Evolutionary conservation across 2,888 invertebrate genomes (phyloP).

Genomic region (Watsonalla cultraria): DNA sequence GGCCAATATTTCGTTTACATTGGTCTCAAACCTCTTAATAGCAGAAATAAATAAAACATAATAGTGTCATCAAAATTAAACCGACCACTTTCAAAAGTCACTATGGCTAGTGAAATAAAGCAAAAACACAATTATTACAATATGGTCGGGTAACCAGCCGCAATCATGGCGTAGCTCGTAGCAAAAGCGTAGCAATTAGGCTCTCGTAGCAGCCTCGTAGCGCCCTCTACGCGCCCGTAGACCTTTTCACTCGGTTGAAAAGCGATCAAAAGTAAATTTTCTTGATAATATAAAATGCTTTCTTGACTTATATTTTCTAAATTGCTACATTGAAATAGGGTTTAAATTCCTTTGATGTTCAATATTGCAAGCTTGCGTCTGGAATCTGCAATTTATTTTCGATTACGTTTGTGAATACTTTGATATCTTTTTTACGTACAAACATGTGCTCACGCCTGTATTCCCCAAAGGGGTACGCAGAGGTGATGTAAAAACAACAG

Average conservation of each 20-base stretch:
- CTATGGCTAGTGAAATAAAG: slow-evolving; percentile 34
- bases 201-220: slow-evolving; percentile 43
- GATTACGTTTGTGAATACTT: too few relatives aligned
- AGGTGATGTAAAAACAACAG: too few relatives aligned
- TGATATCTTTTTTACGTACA: too few relatives aligned
- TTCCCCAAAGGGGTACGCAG: too few relatives aligned
- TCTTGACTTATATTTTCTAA: background rate
- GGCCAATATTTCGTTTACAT: background rate
- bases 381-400: background rate
- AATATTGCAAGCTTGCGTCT: background rate
- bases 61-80: slow-evolving; percentile 36
- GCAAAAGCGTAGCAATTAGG: slow-evolving; percentile 47
- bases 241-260: slow-evolving; percentile 9
- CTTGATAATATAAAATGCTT: background rate
- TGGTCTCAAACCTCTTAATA: slow-evolving; percentile 33
- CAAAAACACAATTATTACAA: slow-evolving; percentile 55
- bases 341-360: background rate
- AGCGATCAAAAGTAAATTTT: background rate
- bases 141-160: slow-evolving; percentile 34
- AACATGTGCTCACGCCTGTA: too few relatives aligned
- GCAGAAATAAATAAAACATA: slow-evolving; percentile 33
- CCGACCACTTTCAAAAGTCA: slow-evolving; percentile 27
- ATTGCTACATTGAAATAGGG: background rate
- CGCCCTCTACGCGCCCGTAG: slow-evolving; percentile 26
- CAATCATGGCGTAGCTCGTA: slow-evolving; percentile 42